Base-by-base conservation (phyloP, 2,797 vertebrate genomes). In the Staurois parvus region DNA sequence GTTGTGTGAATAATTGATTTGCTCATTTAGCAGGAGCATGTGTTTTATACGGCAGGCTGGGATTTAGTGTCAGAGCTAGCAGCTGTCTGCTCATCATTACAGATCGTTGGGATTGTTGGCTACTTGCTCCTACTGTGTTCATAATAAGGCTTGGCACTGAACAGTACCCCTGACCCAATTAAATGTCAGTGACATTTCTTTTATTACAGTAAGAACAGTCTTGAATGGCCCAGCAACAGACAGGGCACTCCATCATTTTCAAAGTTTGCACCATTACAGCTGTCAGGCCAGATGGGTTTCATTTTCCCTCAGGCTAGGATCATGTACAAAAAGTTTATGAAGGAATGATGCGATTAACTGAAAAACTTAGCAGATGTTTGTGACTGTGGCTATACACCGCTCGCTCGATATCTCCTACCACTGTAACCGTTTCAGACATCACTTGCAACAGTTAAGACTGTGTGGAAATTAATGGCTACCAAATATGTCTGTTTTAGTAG, bases 161-260 rank as follows among this genome's bases (percentile, higher is more conserved):
- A 42, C 34, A 45, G 52, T 48, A 78, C 70, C 40, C 37, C 79
- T 81, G 73, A 86, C 79, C 79, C 85, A 86, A 83, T 86, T 86
- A 82, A 21, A 78, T 52, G 75, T 28, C 72, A 64, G 73, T 28
- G 48, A 83, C 68, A 67, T 83, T 73, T 72, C 29, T 70, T 77
- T 62, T 67, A 86, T 83, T 73, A 45, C 29, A 56, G 34, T 56
- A 76, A 75, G 52, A 40, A 26, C 29, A 13, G 28, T 52, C 56
- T 40, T 30, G 34, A 72, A 34, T 24, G 26, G 42, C 30, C 64
- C 28, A 24, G 21, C 9, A 29, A 67, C 21, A 42, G 72, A 21
- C 70, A 81, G 21, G 8, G n/a, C 62, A 81, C 79, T 82, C 26
- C 24, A 86, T 81, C 79, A 82, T 21, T 72, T 85, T n/a, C 67